phyloP scores from a whole-genome alignment of 2,797 vertebrate genomes.

The Manis pentadactyla region DNA sequence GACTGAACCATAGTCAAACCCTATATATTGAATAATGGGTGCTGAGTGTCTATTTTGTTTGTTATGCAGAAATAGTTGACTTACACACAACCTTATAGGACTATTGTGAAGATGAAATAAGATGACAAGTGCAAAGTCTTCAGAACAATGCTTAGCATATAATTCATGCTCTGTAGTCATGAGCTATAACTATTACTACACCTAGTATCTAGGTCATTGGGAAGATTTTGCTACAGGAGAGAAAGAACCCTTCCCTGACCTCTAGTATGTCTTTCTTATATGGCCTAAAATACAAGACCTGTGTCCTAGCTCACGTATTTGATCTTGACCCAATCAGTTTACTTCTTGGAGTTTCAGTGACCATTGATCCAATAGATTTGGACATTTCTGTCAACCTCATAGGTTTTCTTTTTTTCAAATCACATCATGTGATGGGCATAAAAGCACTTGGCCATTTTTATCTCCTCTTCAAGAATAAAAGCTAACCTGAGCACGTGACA shows the following conservation, averaged over 20 bases:
- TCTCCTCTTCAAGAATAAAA: constrained; percentile 20
- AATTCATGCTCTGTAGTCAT: background rate
- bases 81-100: background rate
- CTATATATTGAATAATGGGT: background rate
- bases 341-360: background rate
- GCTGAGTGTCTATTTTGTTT: background rate
- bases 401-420: background rate
- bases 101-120: background rate
- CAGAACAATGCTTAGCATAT: background rate
- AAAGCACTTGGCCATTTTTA: constrained; percentile 17
- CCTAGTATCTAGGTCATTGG: background rate
- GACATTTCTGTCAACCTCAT: background rate
- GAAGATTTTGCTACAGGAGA: background rate
- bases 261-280: background rate
- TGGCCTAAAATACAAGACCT: background rate
- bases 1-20: background rate
- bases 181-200: background rate
- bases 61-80: constrained; percentile 3
- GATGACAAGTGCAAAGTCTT: background rate
- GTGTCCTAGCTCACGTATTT: background rate
- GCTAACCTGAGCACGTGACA: background rate
- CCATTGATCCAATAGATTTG: background rate
- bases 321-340: background rate
- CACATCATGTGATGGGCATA: background rate
- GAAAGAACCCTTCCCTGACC: background rate